Percentiles rank a stretch among this genome's conserved stretches.
These are phyloP conservation scores for Dynastes tityus DNA, from an alignment of 2,888 invertebrate genomes.

Conservation along the genomic window DNA sequence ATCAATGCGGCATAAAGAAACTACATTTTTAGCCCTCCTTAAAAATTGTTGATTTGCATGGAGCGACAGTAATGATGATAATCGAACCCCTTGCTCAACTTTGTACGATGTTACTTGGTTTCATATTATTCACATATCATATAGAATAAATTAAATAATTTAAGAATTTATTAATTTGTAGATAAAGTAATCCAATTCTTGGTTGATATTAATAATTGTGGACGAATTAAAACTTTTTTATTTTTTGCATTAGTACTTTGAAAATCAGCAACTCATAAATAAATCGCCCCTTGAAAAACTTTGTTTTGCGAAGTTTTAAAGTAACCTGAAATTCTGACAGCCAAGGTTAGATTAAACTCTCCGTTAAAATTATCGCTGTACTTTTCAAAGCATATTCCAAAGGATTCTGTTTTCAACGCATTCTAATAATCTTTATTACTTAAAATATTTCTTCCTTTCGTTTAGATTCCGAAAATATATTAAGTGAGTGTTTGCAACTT, in stretches of 20 bases:
- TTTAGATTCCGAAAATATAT: background rate
- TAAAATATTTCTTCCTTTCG: background rate
- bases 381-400: background rate
- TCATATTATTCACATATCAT: too few relatives aligned
- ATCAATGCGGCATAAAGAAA: too few relatives aligned
- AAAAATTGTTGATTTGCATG: too few relatives aligned
- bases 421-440: slow-evolving; percentile 25
- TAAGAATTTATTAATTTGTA: too few relatives aligned
- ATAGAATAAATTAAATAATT: too few relatives aligned
- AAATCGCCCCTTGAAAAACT: slow-evolving; percentile 23
- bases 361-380: slow-evolving; percentile 30
- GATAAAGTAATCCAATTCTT: too few relatives aligned
- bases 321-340: slow-evolving; percentile 1
- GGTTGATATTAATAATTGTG: too few relatives aligned
- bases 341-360: slow-evolving; percentile 30
- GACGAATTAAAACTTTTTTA: too few relatives aligned
- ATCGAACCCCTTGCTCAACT: too few relatives aligned
- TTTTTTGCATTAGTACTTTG: background rate
- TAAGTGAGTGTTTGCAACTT: background rate
- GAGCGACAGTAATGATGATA: too few relatives aligned
- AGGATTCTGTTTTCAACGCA: slow-evolving; percentile 26
- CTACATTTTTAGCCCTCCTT: too few relatives aligned
- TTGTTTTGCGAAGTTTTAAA: slow-evolving; percentile 16
- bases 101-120: too few relatives aligned
- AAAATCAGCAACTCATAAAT: slow-evolving; percentile 18